Percentiles rank a stretch among this genome's conserved stretches.
These are phyloP conservation scores for Lagodon rhomboides DNA, from an alignment of 2,797 vertebrate species.

Conservation along the genomic window DNA sequence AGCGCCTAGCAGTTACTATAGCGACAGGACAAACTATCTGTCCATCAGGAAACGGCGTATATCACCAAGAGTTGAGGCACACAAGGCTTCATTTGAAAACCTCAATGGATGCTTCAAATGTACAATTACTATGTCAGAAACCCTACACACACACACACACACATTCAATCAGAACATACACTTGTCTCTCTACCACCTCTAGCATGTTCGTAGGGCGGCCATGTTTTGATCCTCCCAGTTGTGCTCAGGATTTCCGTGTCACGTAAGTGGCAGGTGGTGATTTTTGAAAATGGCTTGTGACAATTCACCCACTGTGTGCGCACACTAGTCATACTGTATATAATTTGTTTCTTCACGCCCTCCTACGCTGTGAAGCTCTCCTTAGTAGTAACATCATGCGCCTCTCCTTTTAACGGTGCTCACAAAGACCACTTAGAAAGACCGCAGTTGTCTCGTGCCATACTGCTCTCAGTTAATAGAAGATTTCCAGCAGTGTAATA, in stretches of 20 bases:
- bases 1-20: too few species aligned
- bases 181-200: neutral
- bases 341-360: conserved; percentile 21
- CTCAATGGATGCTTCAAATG: too few species aligned
- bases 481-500: conserved; percentile 73
- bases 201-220: conserved; percentile 13
- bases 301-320: conserved; percentile 30
- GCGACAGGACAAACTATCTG: too few species aligned
- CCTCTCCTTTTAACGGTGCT: conserved; percentile 40
- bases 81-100: too few species aligned
- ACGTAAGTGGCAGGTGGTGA: conserved; percentile 45
- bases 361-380: conserved; percentile 15
- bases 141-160: neutral
- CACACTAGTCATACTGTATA: conserved; percentile 15
- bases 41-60: too few species aligned
- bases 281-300: conserved; percentile 39
- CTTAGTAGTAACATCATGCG: conserved; percentile 4
- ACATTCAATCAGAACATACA: neutral
- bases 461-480: conserved; percentile 63
- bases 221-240: conserved; percentile 31
- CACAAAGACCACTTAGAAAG: conserved; percentile 51
- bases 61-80: too few species aligned
- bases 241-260: conserved; percentile 32
- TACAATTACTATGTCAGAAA: neutral
- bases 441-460: conserved; percentile 45